Evolutionary conservation across 2,888 invertebrate genomes (phyloP).

Genomic region (Lucinisca nassula): DNA sequence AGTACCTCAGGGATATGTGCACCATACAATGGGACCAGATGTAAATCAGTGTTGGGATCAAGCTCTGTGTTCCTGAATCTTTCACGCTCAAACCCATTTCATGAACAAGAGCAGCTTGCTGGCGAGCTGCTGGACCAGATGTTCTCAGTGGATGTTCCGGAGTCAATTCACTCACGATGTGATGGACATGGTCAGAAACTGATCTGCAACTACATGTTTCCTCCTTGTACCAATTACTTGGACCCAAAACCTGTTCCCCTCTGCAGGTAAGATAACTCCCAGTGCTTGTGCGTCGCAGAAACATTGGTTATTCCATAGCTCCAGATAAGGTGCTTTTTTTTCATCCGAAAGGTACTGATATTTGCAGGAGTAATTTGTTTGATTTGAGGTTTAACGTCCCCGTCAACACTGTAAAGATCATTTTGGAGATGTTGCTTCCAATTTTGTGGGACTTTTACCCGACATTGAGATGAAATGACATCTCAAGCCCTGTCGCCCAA

Average conservation of each 20-base stretch:
- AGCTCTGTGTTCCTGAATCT: slow-evolving; percentile 71
- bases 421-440: no score
- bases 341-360: no score
- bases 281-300: no score
- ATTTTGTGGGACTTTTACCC: no score
- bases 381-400: no score
- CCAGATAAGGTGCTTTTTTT: no score
- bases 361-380: no score
- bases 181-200: slow-evolving; percentile 95
- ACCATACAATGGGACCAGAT: slow-evolving; percentile 80
- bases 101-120: slow-evolving; percentile 73
- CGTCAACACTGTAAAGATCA: no score
- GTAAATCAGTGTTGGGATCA: slow-evolving; percentile 73
- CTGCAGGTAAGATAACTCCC: slow-evolving; percentile 80
- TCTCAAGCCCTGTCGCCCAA: no score
- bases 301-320: no score
- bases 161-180: slow-evolving; percentile 89
- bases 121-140: slow-evolving; percentile 73
- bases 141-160: slow-evolving; percentile 50
- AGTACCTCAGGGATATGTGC: slow-evolving; percentile 73
- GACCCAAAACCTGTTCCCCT: slow-evolving; percentile 68
- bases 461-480: no score
- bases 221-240: slow-evolving; percentile 90
- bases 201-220: slow-evolving; percentile 97
- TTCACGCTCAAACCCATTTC: slow-evolving; percentile 57